A percentile compares a stretch with the other conserved stretches of the same genome.
phyloP scores from a whole-genome alignment of 2,797 vertebrate genomes.

The Mormyrus proboscirostris region DNA sequence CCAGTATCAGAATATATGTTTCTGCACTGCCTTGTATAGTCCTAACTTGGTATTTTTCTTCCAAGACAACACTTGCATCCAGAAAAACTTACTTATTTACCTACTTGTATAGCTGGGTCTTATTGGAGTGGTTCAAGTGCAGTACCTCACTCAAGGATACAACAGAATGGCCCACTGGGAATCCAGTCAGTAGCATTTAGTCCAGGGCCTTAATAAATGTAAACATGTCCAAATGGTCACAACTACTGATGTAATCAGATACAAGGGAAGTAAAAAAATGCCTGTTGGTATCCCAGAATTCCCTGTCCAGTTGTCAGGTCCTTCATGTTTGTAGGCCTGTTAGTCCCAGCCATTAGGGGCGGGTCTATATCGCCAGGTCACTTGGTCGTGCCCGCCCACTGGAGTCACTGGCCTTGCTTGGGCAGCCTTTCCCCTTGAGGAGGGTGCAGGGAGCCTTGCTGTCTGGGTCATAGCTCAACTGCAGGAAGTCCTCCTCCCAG shows the following conservation, averaged over 20 bases:
- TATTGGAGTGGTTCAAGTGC: background rate
- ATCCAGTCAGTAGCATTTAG: background rate
- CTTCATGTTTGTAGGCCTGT: background rate
- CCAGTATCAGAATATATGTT: background rate
- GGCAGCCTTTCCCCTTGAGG: constrained; percentile 72
- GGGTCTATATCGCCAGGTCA: constrained; percentile 76
- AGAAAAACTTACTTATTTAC: background rate
- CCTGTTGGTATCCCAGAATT: constrained; percentile 6
- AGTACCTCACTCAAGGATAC: background rate
- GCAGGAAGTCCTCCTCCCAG: constrained; percentile 60
- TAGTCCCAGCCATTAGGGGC: background rate
- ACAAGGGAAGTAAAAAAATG: background rate
- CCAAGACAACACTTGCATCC: background rate
- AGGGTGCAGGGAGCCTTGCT: constrained; percentile 51
- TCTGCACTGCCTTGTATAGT: background rate
- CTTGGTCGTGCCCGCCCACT: constrained; percentile 81
- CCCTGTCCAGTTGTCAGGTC: background rate
- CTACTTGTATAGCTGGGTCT: background rate
- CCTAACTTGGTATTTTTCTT: background rate
- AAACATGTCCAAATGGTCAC: background rate
- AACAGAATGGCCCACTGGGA: background rate
- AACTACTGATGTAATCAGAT: background rate
- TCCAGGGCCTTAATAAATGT: background rate
- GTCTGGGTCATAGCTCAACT: constrained; percentile 65
- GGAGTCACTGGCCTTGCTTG: constrained; percentile 76